Evolutionary conservation across 1,140 invertebrate genomes (phyloP), one percentile per base, ranked within the genome.

Genomic region (Leptonema lineaticorne): DNA sequence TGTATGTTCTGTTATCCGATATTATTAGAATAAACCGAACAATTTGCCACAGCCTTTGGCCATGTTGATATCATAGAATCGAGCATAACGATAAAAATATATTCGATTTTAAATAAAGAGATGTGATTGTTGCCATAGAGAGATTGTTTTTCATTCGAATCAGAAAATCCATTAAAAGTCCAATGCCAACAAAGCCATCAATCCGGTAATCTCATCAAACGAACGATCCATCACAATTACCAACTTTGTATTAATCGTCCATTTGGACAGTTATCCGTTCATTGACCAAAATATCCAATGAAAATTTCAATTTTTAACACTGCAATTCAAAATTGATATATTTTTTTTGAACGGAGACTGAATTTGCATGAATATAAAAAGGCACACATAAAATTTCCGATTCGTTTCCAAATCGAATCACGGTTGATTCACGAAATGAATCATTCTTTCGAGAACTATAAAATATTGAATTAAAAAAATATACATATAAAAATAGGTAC

Each of bases 201-300:
- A 67, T 67, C 26, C 27, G 33, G 11, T 67, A 67, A 67, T 67
- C 65, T 59, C 65, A 67, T 67, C 65, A 58, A 46, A 58, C 30
- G 29, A 18, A 67, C 57, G 33, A 67, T 67, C 65, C 65, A 67
- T 67, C 65, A 67, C 65, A 67, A 67, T 67, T 67, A 46, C 53
- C 33, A 33, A 26, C 4, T n/a, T 33, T n/a, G 57, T 60, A 67
- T 67, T 67, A 59, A 67, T 59, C 65, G 65, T 26, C 57, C 30
- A 9, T 6, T 20, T 53, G 48, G 18, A 22, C 18, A 53, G 48
- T 26, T 26, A 20, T 37, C 20, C 57, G 28, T 33, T 37, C 57
- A 18, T 26, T 11, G 50, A 24, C 50, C 50, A 14, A 50, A 41
- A 41, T 16, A 4, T 9, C 37, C 37, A 41, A 9, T 11, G 37